Conservation (phyloP, 1,140 invertebrate genomes). For the Lasioglossum baleicum region DNA sequence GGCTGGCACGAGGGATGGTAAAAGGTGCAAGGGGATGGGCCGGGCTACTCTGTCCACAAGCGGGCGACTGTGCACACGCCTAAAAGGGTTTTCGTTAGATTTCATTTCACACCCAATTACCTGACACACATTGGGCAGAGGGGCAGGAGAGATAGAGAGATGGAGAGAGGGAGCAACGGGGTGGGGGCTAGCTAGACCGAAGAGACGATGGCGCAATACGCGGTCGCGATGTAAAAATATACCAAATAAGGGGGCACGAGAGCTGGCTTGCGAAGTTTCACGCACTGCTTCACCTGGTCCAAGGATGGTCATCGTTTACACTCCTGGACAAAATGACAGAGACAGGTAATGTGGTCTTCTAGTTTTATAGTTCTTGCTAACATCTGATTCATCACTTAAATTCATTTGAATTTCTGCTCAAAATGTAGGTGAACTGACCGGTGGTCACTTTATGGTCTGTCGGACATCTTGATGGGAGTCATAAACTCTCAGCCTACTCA, state of each 20-base stretch:
- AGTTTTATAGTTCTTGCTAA: too few species aligned
- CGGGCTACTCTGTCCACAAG: slow-evolving; percentile 61
- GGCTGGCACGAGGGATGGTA: slow-evolving; percentile 18
- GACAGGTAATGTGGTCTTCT: too few species aligned
- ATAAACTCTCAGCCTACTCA: too few species aligned
- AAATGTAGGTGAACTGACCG: too few species aligned
- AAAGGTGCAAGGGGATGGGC: slow-evolving; percentile 45
- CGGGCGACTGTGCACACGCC: slow-evolving; percentile 77
- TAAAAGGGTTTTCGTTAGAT: slow-evolving; percentile 80
- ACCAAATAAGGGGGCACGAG: slow-evolving; percentile 46
- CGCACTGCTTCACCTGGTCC: slow-evolving; percentile 19
- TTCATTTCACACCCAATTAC: slow-evolving; percentile 80
- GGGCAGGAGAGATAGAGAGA: not conserved
- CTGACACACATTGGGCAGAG: slow-evolving; percentile 60
- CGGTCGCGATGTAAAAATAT: slow-evolving; percentile 59
- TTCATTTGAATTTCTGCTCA: too few species aligned
- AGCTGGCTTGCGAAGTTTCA: not conserved
- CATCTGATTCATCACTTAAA: too few species aligned
- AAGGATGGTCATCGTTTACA: not conserved
- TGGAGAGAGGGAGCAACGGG: not conserved
- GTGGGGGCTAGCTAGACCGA: not conserved
- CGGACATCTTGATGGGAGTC: too few species aligned
- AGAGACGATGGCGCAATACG: slow-evolving; percentile 21
- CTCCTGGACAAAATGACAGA: too few species aligned
- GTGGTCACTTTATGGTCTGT: too few species aligned